phyloP scores from a whole-genome alignment of 2,113 vertebrate species.

The Centropristis striata region DNA sequence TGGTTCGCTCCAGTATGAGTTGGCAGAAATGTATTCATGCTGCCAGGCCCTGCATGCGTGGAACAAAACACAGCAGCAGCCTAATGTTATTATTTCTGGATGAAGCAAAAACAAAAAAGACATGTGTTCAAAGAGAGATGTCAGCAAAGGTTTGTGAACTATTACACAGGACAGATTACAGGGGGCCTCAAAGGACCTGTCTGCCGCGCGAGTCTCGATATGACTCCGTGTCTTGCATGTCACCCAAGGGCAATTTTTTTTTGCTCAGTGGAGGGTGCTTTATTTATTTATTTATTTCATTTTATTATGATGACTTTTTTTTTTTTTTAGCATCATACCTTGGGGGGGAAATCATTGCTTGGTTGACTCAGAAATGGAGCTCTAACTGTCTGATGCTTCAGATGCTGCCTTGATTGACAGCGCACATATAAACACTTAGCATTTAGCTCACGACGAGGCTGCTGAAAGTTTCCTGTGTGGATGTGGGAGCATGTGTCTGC shows the following conservation, averaged over 20 bases:
- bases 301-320: constrained; percentile 54
- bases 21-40: constrained; percentile 74
- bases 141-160: constrained; percentile 61
- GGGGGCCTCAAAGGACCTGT: constrained; percentile 39
- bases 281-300: constrained; percentile 39
- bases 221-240: constrained; percentile 18
- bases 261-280: constrained; percentile 13
- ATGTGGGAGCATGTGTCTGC: constrained; percentile 16
- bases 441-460: constrained; percentile 14
- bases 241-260: constrained; percentile 61
- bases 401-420: constrained; percentile 45
- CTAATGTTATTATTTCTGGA: constrained; percentile 68
- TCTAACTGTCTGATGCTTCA: constrained; percentile 29
- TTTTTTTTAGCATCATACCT: constrained; percentile 52
- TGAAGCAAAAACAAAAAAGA: constrained; percentile 57
- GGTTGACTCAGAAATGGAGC: constrained; percentile 24
- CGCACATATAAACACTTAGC: neutral
- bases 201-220: constrained; percentile 25
- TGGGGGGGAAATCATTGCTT: constrained; percentile 34
- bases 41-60: constrained; percentile 39
- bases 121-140: constrained; percentile 61
- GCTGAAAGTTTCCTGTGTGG: neutral
- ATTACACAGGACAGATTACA: constrained; percentile 53
- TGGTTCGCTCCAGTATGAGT: constrained; percentile 44
- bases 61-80: constrained; percentile 44